Percentiles rank a stretch among this genome's conserved stretches.
Conservation (phyloP, 2,113 vertebrate genomes). For the Brachypodius melanocephalos region DNA sequence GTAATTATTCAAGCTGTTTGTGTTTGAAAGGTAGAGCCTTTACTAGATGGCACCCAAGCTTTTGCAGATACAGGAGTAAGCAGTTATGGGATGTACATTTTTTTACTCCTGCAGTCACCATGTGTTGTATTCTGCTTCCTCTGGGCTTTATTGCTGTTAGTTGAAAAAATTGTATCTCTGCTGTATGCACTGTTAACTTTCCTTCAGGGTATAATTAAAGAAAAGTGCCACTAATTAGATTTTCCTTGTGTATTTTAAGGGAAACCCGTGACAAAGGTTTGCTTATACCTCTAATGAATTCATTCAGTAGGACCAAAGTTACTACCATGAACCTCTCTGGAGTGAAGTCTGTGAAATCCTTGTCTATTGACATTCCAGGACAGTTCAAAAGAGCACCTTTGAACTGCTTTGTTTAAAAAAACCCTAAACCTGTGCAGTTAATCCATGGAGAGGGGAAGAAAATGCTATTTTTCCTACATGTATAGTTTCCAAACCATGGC, state of each 20-base stretch:
- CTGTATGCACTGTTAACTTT: not conserved
- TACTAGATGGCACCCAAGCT: not conserved
- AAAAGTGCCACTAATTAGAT: not conserved
- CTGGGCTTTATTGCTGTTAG: not conserved
- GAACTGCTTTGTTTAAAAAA: not conserved
- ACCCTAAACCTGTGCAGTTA: not conserved
- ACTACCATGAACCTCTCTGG: not conserved
- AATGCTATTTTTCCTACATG: rapidly evolving
- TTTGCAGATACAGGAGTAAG: not conserved
- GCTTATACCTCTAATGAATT: not conserved
- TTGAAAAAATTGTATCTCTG: not conserved
- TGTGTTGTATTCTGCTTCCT: not conserved
- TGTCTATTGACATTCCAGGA: not conserved
- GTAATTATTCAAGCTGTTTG: not conserved
- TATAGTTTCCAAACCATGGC: not conserved
- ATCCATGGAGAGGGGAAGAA: not conserved
- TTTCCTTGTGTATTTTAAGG: not conserved
- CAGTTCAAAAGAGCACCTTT: not conserved
- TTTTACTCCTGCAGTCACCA: not conserved
- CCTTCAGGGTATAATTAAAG: not conserved
- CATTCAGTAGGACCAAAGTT: not conserved
- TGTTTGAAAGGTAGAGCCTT: not conserved
- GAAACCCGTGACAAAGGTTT: not conserved
- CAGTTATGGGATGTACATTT: not conserved
- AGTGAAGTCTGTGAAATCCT: not conserved